Evolutionary conservation across 1,140 invertebrate genomes (phyloP), one percentile per base, ranked within the genome.

Genomic region (Scaptomyza montana): DNA sequence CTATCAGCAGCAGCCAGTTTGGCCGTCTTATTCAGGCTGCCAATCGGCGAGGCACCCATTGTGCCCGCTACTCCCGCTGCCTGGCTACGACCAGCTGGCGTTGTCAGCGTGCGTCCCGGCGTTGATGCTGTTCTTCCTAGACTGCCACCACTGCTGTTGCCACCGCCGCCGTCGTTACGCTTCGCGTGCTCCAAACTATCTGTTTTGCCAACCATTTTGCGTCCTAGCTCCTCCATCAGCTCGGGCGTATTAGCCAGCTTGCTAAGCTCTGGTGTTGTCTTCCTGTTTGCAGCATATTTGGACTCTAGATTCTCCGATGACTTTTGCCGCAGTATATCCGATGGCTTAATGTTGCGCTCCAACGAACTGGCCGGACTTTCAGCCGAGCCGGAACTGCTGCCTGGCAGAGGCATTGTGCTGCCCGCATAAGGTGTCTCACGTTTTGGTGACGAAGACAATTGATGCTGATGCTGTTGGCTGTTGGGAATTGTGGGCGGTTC

Each of bases 401-500:
- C 57, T 21, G 90, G 86, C 67, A 90, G 54, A 4, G 89, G 89
- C 75, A 91, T 89, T 5, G 70, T 68, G 54, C 86, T 91, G 62
- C 90, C 87, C n/a, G 66, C 59, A 41, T 77, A 91, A 9, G 78
- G 79, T 0, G 73, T 45, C 41, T 90, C 90, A n/a, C 89, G 77
- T 67, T 91, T 92, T 5, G 90, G 90, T n/a, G 90, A 91, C 13
- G 90, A 91, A 1, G 90, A 16, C 49, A 65, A 39, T 63, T 72
- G 60, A 45, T 77, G 30, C 30, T 25, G 21, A 4, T 25, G 51
- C 61, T 76, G 76, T 46, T 68, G 73, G 51, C 69, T 77, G 1
- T 33, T 33, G 69, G 94, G 94, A 66, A 94, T 94, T 50, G 92
- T 92, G 9, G 93, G 93, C 28, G 93, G 92, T 74, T 94, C 93